phyloP scores from a whole-genome alignment of 2,797 vertebrate genomes.

The Myioborus miniatus region DNA sequence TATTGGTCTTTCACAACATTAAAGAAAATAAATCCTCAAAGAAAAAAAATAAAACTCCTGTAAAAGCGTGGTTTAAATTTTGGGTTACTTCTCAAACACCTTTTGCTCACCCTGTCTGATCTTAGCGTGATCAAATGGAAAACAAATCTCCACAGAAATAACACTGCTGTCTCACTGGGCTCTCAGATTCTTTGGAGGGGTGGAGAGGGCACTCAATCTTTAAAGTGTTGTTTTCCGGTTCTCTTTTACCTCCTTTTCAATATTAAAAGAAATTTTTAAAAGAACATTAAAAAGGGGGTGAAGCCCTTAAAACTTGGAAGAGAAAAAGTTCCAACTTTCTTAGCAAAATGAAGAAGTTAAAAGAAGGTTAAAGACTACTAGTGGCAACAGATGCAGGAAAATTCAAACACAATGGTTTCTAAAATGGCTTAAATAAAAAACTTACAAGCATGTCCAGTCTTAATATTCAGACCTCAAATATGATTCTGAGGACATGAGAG shows the following conservation, averaged over 20 bases:
- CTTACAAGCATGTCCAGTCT: background rate
- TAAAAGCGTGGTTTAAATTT: constrained; percentile 49
- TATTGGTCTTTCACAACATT: background rate
- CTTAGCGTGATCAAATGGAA: constrained; percentile 44
- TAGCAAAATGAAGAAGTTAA: background rate
- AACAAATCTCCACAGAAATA: constrained; percentile 42
- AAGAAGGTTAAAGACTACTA: background rate
- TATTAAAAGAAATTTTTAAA: background rate
- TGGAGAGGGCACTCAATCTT: background rate
- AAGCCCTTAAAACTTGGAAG: background rate
- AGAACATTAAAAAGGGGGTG: accelerated
- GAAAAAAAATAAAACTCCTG: background rate
- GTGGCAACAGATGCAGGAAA: background rate
- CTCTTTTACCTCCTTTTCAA: background rate
- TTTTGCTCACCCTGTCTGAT: constrained; percentile 35
- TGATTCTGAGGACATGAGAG: background rate
- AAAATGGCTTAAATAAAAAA: background rate
- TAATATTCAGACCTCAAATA: background rate
- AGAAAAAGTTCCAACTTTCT: background rate
- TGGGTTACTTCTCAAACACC: constrained; percentile 26
- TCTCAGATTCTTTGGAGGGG: constrained; percentile 12
- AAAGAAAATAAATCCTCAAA: constrained; percentile 41
- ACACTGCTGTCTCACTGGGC: background rate
- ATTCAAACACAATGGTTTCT: background rate
- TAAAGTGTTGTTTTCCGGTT: background rate